These are phyloP conservation scores for Drosophila nr. perissopoda DNA, from an alignment of 2,888 invertebrate genomes.

Conservation along the genomic window DNA sequence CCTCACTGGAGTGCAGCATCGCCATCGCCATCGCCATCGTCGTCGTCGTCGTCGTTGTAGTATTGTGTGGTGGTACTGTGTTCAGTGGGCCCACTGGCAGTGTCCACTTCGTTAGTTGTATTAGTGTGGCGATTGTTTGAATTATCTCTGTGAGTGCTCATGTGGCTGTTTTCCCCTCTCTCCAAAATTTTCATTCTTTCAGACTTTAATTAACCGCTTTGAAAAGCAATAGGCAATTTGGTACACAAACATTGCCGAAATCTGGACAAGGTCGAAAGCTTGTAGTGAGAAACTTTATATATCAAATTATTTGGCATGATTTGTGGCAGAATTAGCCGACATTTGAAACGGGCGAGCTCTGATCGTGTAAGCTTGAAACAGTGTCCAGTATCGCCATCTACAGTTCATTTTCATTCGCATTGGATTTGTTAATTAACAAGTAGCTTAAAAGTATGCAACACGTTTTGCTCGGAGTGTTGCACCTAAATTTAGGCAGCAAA, in stretches of 20 bases:
- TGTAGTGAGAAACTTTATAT: neutral
- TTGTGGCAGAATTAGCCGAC: neutral
- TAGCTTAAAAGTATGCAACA: slow-evolving; percentile 41
- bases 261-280: neutral
- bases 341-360: neutral
- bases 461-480: neutral
- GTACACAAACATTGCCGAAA: neutral
- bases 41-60: neutral
- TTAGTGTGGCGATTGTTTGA: slow-evolving; percentile 64
- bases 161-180: neutral
- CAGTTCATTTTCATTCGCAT: neutral
- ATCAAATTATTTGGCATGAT: neutral
- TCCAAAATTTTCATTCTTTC: neutral
- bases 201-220: neutral
- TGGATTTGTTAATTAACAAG: neutral
- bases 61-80: neutral
- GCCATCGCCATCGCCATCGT: slow-evolving; percentile 16
- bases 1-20: slow-evolving; percentile 26
- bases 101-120: slow-evolving; percentile 78
- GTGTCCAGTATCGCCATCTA: slow-evolving; percentile 37
- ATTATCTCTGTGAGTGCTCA: slow-evolving; percentile 7
- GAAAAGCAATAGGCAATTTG: neutral
- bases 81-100: slow-evolving; percentile 11
- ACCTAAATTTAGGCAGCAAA: slow-evolving; percentile 9
- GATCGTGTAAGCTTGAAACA: neutral